These are phyloP conservation scores for Scaptomyza montana DNA, from an alignment of 1,140 invertebrate species.

Conservation along the genomic window DNA sequence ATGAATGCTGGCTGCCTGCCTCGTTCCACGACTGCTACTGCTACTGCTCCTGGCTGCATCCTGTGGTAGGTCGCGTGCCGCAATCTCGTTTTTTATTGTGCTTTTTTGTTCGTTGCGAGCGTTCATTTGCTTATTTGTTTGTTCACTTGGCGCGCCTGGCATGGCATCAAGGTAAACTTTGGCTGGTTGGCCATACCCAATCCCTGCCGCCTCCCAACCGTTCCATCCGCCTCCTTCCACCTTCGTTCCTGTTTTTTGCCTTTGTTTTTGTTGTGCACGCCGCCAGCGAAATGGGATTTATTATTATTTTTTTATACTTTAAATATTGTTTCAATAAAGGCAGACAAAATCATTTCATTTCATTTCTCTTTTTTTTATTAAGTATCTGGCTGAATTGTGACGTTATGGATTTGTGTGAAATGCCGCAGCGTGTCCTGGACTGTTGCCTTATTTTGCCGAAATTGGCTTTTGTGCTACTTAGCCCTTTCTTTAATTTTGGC, in stretches of 20 bases:
- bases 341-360: conserved; percentile 36
- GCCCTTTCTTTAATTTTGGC: conserved; percentile 39
- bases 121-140: conserved; percentile 82
- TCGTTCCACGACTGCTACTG: not conserved
- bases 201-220: too few relatives aligned
- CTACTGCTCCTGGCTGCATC: conserved; percentile 49
- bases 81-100: conserved; percentile 77
- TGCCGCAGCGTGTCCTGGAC: too few relatives aligned
- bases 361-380: conserved; percentile 8
- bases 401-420: not conserved
- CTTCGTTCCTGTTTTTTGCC: conserved; percentile 36
- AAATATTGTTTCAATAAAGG: conserved; percentile 74
- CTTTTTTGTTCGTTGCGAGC: conserved; percentile 62
- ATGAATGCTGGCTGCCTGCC: conserved; percentile 41
- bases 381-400: conserved; percentile 2
- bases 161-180: conserved; percentile 78
- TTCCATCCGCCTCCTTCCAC: conserved; percentile 14
- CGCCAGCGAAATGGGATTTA: conserved; percentile 76
- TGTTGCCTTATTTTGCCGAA: not conserved
- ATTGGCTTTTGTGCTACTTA: conserved; percentile 50
- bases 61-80: conserved; percentile 81
- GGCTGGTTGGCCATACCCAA: too few relatives aligned
- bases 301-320: conserved; percentile 79
- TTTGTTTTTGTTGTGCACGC: conserved; percentile 72
- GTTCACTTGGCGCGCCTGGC: conserved; percentile 67